Base-by-base conservation (phyloP, 2,113 vertebrate species). In the Microcebus tavaratra region DNA sequence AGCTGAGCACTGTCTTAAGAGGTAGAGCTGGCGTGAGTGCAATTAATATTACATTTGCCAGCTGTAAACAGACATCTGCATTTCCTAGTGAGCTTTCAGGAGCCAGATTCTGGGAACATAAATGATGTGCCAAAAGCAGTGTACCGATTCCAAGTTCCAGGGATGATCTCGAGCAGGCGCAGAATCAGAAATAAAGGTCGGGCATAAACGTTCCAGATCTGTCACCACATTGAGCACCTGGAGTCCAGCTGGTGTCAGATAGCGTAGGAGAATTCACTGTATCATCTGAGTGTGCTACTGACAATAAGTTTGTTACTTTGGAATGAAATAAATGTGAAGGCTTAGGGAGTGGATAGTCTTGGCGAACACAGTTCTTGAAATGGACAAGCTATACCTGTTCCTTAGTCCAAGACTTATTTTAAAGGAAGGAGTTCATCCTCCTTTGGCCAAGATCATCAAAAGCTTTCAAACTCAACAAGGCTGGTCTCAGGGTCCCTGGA, bases 1-100 rank as follows among this genome's bases (percentile, higher is more conserved):
- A 63, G 61, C 87, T 88, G 57, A 5, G 72, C 15, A 21, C 36
- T 92, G 53, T 82, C 34, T 2, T 50, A 57, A 95, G 59, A 85
- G 59, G 76, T 88, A 68, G 83, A 96, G 34, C 81, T 95, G 50
- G 85, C 42, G 27, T 39, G 27, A 94, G 53, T 70, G 76, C 95
- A 96, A 97, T 95, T 82, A 93, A 91, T 88, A 82, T 80, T 90
- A 67, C 31, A 63, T 82, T 95, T 96, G 45, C 90, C 81, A 95
- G 95, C 78, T 98, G 83, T 92, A 92, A 96, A 95, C 90, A 97
- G 85, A 94, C 91, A 97, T 70, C 88, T 95, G 89, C 75, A 85
- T 97, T 96, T 89, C 57, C 78, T 88, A 95, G 53, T 55, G 91
- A 95, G 67, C 68, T 97, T 61, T 97, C 85, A 83, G 88, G 73